Evolutionary conservation across 2,797 vertebrate species (phyloP).

Genomic region (Bovichtus diacanthus): DNA sequence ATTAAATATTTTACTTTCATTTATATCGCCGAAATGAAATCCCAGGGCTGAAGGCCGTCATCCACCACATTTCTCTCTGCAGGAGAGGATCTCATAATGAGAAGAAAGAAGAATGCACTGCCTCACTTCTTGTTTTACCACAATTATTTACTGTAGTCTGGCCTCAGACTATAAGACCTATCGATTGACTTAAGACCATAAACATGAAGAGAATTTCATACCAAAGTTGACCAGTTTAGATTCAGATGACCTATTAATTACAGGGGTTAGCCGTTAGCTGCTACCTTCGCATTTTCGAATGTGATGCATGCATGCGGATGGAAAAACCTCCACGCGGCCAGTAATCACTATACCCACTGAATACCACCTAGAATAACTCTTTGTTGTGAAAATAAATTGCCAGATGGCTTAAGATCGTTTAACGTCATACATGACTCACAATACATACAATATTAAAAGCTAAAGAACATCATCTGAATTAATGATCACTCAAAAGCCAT

Average conservation of each 20-base stretch:
- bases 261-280: not conserved
- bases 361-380: constrained; percentile 37
- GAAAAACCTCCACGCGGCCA: constrained; percentile 10
- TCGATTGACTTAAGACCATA: not conserved
- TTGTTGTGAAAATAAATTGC: constrained; percentile 48
- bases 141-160: not conserved
- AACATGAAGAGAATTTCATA: not conserved
- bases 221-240: not conserved
- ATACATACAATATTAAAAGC: constrained; percentile 45
- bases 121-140: constrained; percentile 28
- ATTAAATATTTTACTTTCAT: constrained; percentile 84
- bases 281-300: not conserved
- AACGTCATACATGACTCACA: constrained; percentile 24
- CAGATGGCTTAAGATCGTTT: constrained; percentile 58
- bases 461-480: constrained; percentile 2
- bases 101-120: constrained; percentile 33
- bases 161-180: not conserved
- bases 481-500: constrained; percentile 17
- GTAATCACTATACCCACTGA: constrained; percentile 44
- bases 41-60: constrained; percentile 68
- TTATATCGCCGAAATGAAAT: constrained; percentile 65
- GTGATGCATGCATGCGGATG: constrained; percentile 20
- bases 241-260: not conserved
- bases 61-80: constrained; percentile 60
- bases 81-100: constrained; percentile 73